A percentile compares a stretch with the other conserved stretches of the same genome.
phyloP scores from a whole-genome alignment of 2,888 invertebrate genomes.

The Perizoma flavofasciatum region DNA sequence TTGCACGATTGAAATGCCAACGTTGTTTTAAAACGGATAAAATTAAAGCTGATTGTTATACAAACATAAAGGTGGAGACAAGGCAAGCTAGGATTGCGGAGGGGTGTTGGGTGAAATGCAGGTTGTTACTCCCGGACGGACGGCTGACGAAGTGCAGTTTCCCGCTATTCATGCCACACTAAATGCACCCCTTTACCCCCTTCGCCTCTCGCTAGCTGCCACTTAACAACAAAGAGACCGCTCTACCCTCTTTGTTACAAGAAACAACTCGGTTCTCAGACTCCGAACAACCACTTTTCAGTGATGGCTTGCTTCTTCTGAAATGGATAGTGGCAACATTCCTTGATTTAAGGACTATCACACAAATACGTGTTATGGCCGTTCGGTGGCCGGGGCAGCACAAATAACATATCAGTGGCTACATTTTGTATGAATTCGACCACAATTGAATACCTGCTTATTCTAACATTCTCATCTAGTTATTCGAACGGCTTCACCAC shows the following conservation, averaged over 20 bases:
- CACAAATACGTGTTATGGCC: too few relatives aligned
- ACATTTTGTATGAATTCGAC: too few relatives aligned
- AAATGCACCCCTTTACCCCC: conserved; percentile 68
- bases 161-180: conserved; percentile 76
- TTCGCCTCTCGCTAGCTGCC: conserved; percentile 60
- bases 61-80: conserved; percentile 53
- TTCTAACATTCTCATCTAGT: too few relatives aligned
- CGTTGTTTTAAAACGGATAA: conserved; percentile 24
- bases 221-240: conserved; percentile 82
- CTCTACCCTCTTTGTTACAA: conserved; percentile 81
- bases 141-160: conserved; percentile 81
- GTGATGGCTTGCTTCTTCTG: conserved; percentile 61
- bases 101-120: conserved; percentile 61
- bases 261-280: conserved; percentile 71
- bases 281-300: conserved; percentile 69
- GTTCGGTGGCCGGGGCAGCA: too few relatives aligned
- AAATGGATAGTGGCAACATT: conserved; percentile 59
- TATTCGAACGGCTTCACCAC: too few relatives aligned
- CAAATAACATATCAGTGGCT: too few relatives aligned
- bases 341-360: conserved; percentile 35
- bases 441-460: too few relatives aligned
- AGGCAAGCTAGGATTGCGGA: conserved; percentile 46
- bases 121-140: conserved; percentile 78
- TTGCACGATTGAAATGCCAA: neutral
- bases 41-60: conserved; percentile 37